Conservation (phyloP, 2,113 vertebrate genomes). For the Romanogobio albipinnatus region DNA sequence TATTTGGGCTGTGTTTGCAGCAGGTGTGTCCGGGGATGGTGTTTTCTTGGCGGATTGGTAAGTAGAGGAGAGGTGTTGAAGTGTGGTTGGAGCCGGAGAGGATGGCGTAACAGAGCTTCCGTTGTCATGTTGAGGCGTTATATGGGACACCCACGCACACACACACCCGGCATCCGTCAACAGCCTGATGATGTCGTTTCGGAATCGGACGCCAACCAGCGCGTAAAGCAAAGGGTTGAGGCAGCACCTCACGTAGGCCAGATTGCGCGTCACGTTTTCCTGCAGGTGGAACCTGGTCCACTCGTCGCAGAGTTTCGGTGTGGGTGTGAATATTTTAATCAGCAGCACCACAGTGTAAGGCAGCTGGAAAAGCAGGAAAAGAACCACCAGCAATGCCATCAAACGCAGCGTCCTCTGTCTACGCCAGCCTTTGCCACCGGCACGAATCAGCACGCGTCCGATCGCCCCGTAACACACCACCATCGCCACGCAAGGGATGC, state of each 20-base stretch:
- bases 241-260: slow-evolving; percentile 89
- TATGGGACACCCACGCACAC: accelerated
- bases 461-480: slow-evolving; percentile 80
- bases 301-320: slow-evolving; percentile 68
- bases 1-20: background rate
- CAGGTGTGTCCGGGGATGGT: background rate
- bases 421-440: slow-evolving; percentile 63
- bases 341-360: slow-evolving; percentile 86
- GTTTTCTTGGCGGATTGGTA: background rate
- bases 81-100: slow-evolving; percentile 45
- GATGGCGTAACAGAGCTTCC: slow-evolving; percentile 56
- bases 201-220: slow-evolving; percentile 88
- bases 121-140: background rate
- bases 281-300: slow-evolving; percentile 75
- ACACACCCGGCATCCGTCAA: slow-evolving; percentile 65
- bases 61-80: slow-evolving; percentile 16
- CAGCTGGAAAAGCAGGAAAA: slow-evolving; percentile 87
- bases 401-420: slow-evolving; percentile 85
- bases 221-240: slow-evolving; percentile 93
- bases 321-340: slow-evolving; percentile 72
- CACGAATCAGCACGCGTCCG: slow-evolving; percentile 75
- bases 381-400: slow-evolving; percentile 83
- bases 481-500: slow-evolving; percentile 84
- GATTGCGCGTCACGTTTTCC: slow-evolving; percentile 81
- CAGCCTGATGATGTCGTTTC: slow-evolving; percentile 80